A percentile compares a stretch with the other conserved stretches of the same genome.
Evolutionary conservation across 2,888 invertebrate genomes (phyloP).

Genomic region (Andrena chrysosceles): DNA sequence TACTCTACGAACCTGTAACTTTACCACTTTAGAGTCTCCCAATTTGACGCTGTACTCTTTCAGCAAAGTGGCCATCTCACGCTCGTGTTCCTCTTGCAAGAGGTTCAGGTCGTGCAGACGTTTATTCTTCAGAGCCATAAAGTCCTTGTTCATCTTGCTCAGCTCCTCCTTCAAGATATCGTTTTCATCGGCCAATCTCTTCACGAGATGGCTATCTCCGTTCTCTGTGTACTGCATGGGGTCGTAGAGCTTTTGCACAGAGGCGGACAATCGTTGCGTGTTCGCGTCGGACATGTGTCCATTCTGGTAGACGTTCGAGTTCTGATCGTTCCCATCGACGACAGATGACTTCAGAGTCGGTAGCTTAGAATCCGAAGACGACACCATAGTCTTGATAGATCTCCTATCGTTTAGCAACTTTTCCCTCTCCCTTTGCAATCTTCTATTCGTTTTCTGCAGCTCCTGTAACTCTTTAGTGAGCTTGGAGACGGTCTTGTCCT

Average conservation of each 20-base stretch:
- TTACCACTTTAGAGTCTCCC: constrained; percentile 82
- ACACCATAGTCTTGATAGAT: constrained; percentile 67
- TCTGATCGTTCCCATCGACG: constrained; percentile 81
- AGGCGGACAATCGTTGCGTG: constrained; percentile 75
- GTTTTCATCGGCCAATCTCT: constrained; percentile 86
- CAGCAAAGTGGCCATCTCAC: constrained; percentile 83
- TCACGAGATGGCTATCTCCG: constrained; percentile 85
- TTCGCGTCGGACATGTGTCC: constrained; percentile 73
- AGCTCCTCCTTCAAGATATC: constrained; percentile 88
- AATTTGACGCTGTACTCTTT: constrained; percentile 83
- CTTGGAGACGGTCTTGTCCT: constrained; percentile 90
- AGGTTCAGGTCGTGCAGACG: constrained; percentile 92
- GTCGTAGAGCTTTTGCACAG: constrained; percentile 81
- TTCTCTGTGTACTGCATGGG: constrained; percentile 83
- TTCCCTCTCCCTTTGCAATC: constrained; percentile 92
- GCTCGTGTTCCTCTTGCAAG: constrained; percentile 84
- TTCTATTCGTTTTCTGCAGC: constrained; percentile 90
- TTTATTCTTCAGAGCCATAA: constrained; percentile 91
- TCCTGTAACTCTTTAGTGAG: constrained; percentile 92
- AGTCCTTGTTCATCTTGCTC: constrained; percentile 91
- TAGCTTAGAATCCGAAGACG: constrained; percentile 76
- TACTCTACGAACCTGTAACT: constrained; percentile 80
- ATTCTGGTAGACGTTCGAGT: constrained; percentile 82
- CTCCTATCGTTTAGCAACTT: constrained; percentile 83
- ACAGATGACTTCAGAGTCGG: constrained; percentile 76